Conservation (phyloP, 2,888 invertebrate species). For the Polyommatus iphigenia region DNA sequence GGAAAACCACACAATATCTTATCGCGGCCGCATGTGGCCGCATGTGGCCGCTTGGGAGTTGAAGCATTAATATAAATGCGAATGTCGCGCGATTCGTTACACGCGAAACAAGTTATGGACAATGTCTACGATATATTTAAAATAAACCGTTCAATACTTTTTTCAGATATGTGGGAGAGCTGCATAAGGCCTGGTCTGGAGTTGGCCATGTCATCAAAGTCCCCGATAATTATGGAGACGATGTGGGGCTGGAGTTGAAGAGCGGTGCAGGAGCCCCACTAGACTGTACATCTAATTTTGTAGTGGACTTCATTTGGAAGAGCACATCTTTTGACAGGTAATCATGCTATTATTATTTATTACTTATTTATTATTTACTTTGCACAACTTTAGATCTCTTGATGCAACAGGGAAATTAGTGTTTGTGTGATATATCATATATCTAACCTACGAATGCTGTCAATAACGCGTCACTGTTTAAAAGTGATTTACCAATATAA, state of each 20-base stretch:
- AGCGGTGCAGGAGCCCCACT: conserved; percentile 94
- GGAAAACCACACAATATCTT: too few species aligned
- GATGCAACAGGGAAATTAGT: too few species aligned
- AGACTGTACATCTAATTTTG: conserved; percentile 96
- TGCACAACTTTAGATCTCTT: too few species aligned
- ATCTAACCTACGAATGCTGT: too few species aligned
- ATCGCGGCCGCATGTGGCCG: too few species aligned
- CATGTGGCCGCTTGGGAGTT: too few species aligned
- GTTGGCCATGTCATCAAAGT: conserved; percentile 98
- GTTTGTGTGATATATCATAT: too few species aligned
- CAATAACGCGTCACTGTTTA: too few species aligned
- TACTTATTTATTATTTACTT: too few species aligned
- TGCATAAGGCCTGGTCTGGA: conserved; percentile 97
- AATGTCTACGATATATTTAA: neutral
- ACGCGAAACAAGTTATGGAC: too few species aligned
- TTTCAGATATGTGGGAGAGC: conserved; percentile 89
- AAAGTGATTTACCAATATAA: too few species aligned
- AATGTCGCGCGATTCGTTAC: neutral
- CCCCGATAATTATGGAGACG: conserved; percentile 97
- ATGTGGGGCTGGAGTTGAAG: conserved; percentile 98
- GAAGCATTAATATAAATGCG: neutral
- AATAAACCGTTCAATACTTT: neutral
- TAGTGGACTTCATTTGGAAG: conserved; percentile 99
- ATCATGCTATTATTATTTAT: neutral
- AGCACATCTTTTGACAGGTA: conserved; percentile 98